Percentiles rank a stretch among this genome's conserved stretches.
phyloP scores from a whole-genome alignment of 2,888 invertebrate genomes.

The Meliscaeva auricollis region DNA sequence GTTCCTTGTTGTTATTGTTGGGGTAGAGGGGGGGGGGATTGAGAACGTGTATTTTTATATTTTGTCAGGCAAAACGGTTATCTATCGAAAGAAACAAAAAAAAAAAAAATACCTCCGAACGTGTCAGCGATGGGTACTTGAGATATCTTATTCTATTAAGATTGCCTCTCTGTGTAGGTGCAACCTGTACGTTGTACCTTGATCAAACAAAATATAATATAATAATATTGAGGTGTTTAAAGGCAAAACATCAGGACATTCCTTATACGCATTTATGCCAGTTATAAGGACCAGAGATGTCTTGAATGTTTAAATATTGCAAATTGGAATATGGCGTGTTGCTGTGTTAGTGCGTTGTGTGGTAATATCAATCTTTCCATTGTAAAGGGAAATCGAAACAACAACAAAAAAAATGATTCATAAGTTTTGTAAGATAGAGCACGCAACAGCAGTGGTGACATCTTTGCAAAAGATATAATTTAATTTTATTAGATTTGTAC shows the following conservation, averaged over 20 bases:
- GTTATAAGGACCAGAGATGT: slow-evolving; percentile 28
- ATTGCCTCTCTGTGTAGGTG: neutral
- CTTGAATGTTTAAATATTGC: neutral
- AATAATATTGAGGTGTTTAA: slow-evolving; percentile 34
- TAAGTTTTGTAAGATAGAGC: slow-evolving; percentile 9
- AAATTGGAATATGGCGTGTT: neutral
- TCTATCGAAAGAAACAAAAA: slow-evolving; percentile 7
- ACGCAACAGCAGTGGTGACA: slow-evolving; percentile 13
- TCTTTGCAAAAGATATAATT: neutral
- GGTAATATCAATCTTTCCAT: slow-evolving; percentile 25
- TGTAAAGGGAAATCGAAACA: neutral
- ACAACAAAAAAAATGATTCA: neutral
- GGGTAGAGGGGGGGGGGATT: no score
- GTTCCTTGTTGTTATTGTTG: no score
- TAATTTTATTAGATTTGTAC: slow-evolving; percentile 25
- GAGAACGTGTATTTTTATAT: slow-evolving; percentile 21
- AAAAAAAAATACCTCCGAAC: slow-evolving; percentile 45
- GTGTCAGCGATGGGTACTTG: slow-evolving; percentile 60
- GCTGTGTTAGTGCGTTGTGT: neutral
- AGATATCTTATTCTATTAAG: slow-evolving; percentile 72
- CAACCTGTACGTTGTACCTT: slow-evolving; percentile 1
- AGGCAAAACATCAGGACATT: slow-evolving; percentile 15
- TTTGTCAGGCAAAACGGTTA: slow-evolving; percentile 41
- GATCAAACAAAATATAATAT: neutral
- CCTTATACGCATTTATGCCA: neutral